Percentiles rank a stretch among this genome's conserved stretches.
phyloP scores from a whole-genome alignment of 2,113 vertebrate genomes.

The Syngnathus typhle region DNA sequence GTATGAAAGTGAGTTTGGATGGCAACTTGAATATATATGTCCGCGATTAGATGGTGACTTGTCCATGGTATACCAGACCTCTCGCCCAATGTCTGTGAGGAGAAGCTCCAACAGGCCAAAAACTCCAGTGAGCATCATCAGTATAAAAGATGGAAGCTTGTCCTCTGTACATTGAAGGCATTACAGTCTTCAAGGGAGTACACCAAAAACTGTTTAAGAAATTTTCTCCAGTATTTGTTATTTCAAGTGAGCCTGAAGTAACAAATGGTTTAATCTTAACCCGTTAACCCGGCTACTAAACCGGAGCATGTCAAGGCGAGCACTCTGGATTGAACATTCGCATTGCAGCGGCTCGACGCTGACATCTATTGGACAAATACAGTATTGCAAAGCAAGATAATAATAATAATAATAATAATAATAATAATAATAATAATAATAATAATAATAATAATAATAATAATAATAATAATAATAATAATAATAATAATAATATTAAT shows the following conservation, averaged over 20 bases:
- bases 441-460: too few species aligned
- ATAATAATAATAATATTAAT: too few species aligned
- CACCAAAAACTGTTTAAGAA: background rate
- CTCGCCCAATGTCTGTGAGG: background rate
- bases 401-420: too few species aligned
- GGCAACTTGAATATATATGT: background rate
- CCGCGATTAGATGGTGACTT: background rate
- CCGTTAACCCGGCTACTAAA: too few species aligned
- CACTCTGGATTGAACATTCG: background rate
- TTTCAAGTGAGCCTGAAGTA: constrained; percentile 13
- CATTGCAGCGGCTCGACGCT: constrained; percentile 16
- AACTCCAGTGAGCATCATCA: background rate
- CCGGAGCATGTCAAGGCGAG: background rate
- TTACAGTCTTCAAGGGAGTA: constrained; percentile 36
- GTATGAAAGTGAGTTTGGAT: background rate
- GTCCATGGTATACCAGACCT: background rate
- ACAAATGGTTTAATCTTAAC: constrained; percentile 3
- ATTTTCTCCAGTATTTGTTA: constrained; percentile 1
- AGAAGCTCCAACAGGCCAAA: background rate
- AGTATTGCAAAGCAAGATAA: background rate
- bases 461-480: too few species aligned
- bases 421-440: too few species aligned
- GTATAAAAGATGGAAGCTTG: background rate
- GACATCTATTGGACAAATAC: constrained; percentile 34
- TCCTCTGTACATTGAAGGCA: constrained; percentile 31